phyloP scores from a whole-genome alignment of 2,113 vertebrate genomes.

The Neotragus moschatus region DNA sequence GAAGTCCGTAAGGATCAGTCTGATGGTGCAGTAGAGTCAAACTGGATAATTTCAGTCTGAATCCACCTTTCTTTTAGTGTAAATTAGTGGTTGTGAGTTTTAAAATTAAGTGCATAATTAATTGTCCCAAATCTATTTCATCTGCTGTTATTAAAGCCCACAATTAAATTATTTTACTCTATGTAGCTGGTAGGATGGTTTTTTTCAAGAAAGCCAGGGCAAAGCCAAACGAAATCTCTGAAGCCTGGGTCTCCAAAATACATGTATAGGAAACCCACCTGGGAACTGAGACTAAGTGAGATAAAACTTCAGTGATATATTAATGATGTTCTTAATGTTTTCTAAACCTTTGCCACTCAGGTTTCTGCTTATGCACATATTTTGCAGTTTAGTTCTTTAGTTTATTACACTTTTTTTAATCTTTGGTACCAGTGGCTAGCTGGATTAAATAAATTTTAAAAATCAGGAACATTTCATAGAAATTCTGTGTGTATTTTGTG shows the following conservation, averaged over 20 bases:
- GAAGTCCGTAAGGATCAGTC: background rate
- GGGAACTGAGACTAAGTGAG: background rate
- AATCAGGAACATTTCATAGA: background rate
- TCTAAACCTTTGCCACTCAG: background rate
- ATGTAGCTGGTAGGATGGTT: background rate
- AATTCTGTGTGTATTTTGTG: background rate
- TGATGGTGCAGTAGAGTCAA: background rate
- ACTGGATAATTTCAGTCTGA: background rate
- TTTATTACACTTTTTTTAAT: background rate
- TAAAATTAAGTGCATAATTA: conserved; percentile 15
- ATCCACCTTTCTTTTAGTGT: background rate
- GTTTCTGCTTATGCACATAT: background rate
- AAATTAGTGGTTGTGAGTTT: background rate
- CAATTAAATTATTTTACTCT: background rate
- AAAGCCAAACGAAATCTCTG: background rate
- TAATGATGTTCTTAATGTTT: background rate
- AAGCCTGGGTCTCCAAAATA: background rate
- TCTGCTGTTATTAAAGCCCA: background rate
- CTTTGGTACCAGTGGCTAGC: background rate
- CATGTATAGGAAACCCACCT: background rate
- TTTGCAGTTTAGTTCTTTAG: background rate
- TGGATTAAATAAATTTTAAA: background rate
- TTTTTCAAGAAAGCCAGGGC: background rate
- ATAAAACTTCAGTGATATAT: background rate
- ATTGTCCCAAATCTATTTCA: background rate